These are phyloP conservation scores for Epizoanthus ramosus DNA, from an alignment of 92 coral and sea anemone genomes.

Conservation along the genomic window DNA sequence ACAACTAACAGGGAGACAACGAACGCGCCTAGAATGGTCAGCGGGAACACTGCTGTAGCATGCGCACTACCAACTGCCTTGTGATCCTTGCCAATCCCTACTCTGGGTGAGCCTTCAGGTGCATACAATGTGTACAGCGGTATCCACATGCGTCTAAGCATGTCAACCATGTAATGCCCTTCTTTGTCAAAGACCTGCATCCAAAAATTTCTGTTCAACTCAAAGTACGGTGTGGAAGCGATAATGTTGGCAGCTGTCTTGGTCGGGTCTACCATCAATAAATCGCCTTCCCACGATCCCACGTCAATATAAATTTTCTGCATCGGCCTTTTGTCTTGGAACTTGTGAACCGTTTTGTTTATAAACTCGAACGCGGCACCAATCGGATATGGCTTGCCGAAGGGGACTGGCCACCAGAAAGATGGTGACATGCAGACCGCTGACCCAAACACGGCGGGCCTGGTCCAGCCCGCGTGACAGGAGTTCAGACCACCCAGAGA, in stretches of 20 bases:
- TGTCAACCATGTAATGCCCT: neutral
- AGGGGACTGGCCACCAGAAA: conserved; percentile 67
- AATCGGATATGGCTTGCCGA: conserved; percentile 38
- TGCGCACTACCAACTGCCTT: neutral
- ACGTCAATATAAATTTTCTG: conserved; percentile 58
- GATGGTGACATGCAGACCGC: conserved; percentile 63
- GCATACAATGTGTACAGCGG: conserved; percentile 55
- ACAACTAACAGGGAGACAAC: neutral
- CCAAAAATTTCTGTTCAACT: conserved; percentile 53
- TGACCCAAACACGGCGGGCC: conserved; percentile 56
- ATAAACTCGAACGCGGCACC: conserved; percentile 49
- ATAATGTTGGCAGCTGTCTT: conserved; percentile 41
- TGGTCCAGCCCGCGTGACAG: conserved; percentile 64
- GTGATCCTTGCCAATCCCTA: neutral
- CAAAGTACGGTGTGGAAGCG: conserved; percentile 53
- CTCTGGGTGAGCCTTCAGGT: conserved; percentile 47
- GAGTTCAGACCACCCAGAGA: conserved; percentile 57
- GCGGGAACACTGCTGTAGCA: neutral
- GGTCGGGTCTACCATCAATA: conserved; percentile 46
- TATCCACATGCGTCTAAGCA: conserved; percentile 41
- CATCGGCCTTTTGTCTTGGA: conserved; percentile 39
- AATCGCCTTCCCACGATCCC: conserved; percentile 44
- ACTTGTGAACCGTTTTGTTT: conserved; percentile 34
- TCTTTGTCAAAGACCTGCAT: conserved; percentile 43
- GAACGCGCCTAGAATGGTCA: neutral